Conservation (phyloP, 2,113 vertebrate species). For the Anhinga anhinga region DNA sequence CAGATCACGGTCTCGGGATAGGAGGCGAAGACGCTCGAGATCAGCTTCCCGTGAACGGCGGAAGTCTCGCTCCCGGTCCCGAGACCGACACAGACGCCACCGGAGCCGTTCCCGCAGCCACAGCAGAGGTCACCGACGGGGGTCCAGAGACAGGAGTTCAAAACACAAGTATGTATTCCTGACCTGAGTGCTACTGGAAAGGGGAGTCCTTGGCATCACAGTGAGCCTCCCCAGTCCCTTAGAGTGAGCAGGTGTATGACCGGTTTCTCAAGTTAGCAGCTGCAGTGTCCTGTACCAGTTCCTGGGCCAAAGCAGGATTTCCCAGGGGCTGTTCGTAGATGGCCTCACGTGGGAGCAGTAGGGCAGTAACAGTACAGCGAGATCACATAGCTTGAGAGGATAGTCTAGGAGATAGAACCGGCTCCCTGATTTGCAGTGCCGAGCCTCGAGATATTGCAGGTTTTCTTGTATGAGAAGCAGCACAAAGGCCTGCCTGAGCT, state of each 20-base stretch:
- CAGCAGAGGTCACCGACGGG: constrained; percentile 84
- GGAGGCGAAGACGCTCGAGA: constrained; percentile 81
- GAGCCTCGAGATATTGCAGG: not conserved
- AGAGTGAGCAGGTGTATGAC: not conserved
- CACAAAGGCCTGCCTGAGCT: not conserved
- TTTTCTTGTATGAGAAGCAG: not conserved
- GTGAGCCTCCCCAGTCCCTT: not conserved
- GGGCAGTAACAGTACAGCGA: not conserved
- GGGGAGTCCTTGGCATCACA: constrained; percentile 3
- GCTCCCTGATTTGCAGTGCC: not conserved
- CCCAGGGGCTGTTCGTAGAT: rapidly evolving
- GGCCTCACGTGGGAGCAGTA: not conserved
- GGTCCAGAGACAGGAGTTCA: constrained; percentile 84
- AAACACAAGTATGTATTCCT: constrained; percentile 86
- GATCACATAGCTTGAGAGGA: not conserved
- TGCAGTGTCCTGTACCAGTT: not conserved
- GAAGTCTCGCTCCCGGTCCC: constrained; percentile 80
- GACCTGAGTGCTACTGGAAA: not conserved
- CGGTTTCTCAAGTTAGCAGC: not conserved
- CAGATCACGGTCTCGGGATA: constrained; percentile 91
- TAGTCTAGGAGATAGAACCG: not conserved
- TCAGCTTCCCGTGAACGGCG: constrained; percentile 83
- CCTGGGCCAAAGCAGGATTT: not conserved
- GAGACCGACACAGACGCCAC: constrained; percentile 87
- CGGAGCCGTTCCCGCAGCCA: constrained; percentile 88